Conservation (phyloP, 2,797 vertebrate species). For the Oryzias sinensis region DNA sequence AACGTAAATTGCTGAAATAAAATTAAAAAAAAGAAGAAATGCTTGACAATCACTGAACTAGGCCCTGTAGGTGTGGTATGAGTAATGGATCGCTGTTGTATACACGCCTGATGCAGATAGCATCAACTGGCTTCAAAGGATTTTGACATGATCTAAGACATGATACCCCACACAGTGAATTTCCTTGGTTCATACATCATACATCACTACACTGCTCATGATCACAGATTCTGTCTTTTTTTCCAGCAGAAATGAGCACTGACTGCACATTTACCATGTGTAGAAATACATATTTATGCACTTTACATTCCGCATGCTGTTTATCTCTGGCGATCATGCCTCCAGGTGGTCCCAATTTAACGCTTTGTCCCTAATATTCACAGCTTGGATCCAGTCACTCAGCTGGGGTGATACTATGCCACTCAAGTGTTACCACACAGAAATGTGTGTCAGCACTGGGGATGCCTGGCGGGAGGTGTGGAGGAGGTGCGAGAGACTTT, state of each 20-base stretch:
- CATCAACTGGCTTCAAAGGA: constrained; percentile 25
- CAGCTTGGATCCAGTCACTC: constrained; percentile 56
- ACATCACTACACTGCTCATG: constrained; percentile 19
- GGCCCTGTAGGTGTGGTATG: not conserved
- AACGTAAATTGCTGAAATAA: no score
- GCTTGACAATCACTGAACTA: no score
- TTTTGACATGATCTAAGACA: constrained; percentile 27
- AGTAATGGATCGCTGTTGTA: constrained; percentile 5
- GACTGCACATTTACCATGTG: not conserved
- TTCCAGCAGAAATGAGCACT: constrained; percentile 9
- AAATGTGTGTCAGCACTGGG: constrained; percentile 46
- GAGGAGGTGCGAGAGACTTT: constrained; percentile 49
- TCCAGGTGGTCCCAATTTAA: constrained; percentile 33
- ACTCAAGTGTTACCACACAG: constrained; percentile 58
- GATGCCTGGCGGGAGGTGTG: constrained; percentile 34
- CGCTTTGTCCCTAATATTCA: constrained; percentile 32
- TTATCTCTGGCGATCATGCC: no score
- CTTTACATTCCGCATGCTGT: constrained; percentile 17
- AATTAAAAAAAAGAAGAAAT: no score
- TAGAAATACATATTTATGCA: constrained; percentile 15
- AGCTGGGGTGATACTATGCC: constrained; percentile 60
- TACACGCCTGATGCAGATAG: constrained; percentile 23
- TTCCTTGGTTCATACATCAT: constrained; percentile 25
- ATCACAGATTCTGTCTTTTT: constrained; percentile 29
- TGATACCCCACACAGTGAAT: constrained; percentile 12